Base-by-base conservation (phyloP, 2,888 invertebrate species). In the Nemurella pictetii region DNA sequence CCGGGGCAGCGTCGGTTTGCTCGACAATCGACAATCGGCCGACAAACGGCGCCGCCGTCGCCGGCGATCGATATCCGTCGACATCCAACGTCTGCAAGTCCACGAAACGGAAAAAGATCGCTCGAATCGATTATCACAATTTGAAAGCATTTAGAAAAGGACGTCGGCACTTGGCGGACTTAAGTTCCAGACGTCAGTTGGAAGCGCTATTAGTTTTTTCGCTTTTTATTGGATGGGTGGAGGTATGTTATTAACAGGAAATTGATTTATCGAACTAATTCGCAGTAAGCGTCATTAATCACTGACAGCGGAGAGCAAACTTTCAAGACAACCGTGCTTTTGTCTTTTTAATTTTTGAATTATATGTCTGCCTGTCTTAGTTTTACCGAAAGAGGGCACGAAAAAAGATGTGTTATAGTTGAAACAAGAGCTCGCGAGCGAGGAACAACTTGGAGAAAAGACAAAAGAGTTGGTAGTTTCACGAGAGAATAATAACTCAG, bases 401-500 rank as follows among this genome's bases (percentile, higher is more conserved):
- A n/a, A 81, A 81, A 81, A 32, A 28, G 9, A n/a, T 81, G 80
- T 81, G 80, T 30, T 81, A 30, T 36, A 20, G 36, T 12, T 27
- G 82, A 72, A 29, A 72, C 55, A 82, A 82, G 72, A 82, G 55
- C 82, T 78, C 36, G 3, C n/a, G n/a, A n/a, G n/a, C 12, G 55
- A 3, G 82, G 55, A 82, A 72, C 82, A 55, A 82, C 55, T 72
- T 82, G 27, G 82, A 26, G 82, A 82, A 36, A 72, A 82, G 82
- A 82, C 82, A 82, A 82, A 82, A 82, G 82, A 55, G 82, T 82
- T 82, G 55, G 55, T 55, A 82, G 82, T 82, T 55, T 82, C 55
- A 75, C 73, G 78, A 36, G 72, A 78, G 82, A 85, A 86, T 85
- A 86, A 86, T 86, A 86, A 86, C 83, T 86, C 85, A 85, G 74